Conservation (phyloP, 2,113 vertebrate species). For the Oreochromis tanganicae region DNA sequence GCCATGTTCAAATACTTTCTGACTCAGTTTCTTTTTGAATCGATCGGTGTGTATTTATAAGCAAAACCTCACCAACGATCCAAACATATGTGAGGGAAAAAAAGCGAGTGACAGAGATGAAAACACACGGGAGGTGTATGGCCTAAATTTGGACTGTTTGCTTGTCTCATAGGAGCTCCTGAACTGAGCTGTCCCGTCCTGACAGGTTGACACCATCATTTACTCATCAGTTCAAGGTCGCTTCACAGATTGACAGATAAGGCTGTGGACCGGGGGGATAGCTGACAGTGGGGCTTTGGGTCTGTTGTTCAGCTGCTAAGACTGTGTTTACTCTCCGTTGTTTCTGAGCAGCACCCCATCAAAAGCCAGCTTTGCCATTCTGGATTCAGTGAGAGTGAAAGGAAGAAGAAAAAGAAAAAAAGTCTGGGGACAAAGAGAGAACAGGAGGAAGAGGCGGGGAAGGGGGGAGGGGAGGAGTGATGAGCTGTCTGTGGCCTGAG, state of each 20-base stretch:
- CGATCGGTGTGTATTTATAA: not conserved
- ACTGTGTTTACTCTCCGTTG: constrained; percentile 54
- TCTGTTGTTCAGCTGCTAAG: constrained; percentile 63
- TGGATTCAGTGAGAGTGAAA: constrained; percentile 26
- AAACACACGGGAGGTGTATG: not conserved
- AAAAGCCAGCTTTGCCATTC: constrained; percentile 52
- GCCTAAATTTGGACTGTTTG: constrained; percentile 51
- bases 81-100: not conserved
- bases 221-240: constrained; percentile 68
- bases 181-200: constrained; percentile 39
- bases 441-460: constrained; percentile 47
- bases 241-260: constrained; percentile 61
- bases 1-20: not conserved
- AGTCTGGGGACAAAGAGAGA: constrained; percentile 38
- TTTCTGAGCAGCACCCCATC: constrained; percentile 44
- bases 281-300: constrained; percentile 42
- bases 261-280: constrained; percentile 40
- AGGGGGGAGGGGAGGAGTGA: constrained; percentile 17
- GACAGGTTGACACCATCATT: constrained; percentile 65
- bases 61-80: not conserved
- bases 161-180: constrained; percentile 29
- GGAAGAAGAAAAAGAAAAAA: not conserved
- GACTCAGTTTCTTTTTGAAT: not conserved
- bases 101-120: constrained; percentile 11
- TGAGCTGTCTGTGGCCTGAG: constrained; percentile 68